These are phyloP conservation scores for Myodes glareolus DNA, from an alignment of 2,113 vertebrate genomes.

Conservation along the genomic window DNA sequence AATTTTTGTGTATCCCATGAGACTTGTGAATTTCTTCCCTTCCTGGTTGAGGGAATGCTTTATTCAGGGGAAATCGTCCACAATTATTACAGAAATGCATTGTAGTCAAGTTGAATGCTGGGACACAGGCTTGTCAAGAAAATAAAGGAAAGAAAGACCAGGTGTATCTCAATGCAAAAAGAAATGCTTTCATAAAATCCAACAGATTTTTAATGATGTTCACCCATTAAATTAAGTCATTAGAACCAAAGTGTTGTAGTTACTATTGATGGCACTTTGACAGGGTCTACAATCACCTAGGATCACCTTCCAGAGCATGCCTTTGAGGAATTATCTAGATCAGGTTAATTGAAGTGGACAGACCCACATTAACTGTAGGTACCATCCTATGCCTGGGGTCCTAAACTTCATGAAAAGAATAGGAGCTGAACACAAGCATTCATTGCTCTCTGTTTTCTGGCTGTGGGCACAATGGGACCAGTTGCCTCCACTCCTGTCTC, in stretches of 20 bases:
- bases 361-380: not conserved
- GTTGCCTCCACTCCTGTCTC: not conserved
- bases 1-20: not conserved
- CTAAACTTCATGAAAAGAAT: not conserved
- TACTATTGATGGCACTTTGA: not conserved
- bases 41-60: not conserved
- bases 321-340: not conserved
- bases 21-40: not conserved
- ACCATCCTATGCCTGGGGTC: not conserved
- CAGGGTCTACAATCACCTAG: not conserved
- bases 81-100: not conserved
- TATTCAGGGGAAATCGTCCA: not conserved
- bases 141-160: not conserved
- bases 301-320: too few relatives aligned
- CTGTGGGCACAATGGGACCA: not conserved
- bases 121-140: not conserved
- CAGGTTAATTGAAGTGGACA: not conserved
- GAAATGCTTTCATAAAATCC: conserved; percentile 9
- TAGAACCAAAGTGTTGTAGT: not conserved
- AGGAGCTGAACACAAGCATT: too few relatives aligned
- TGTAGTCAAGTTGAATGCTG: not conserved
- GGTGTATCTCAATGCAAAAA: not conserved
- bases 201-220: not conserved
- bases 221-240: not conserved
- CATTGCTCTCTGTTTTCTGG: not conserved